Base-by-base conservation (phyloP, 2,888 invertebrate genomes). In the Drosophila testacea region DNA sequence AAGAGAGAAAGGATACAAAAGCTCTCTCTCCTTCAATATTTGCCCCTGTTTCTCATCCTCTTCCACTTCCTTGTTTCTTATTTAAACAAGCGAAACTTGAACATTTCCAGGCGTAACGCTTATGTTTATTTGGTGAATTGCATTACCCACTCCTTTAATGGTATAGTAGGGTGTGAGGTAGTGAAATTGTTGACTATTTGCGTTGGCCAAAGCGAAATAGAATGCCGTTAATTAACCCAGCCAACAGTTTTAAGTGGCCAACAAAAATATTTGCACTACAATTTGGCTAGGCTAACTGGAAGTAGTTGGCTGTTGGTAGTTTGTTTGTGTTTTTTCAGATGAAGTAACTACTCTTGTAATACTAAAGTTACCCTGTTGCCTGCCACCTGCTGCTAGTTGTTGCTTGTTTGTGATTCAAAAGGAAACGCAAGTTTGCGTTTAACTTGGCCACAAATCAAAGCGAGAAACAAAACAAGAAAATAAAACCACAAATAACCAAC, bases 201-300 rank as follows among this genome's bases (percentile, higher is more conserved):
- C 63, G 59, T 38, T 50, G 42, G 48, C 36, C 59, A 60, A 74
- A 50, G 22, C 67, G 56, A 74, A 74, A 66, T 61, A 67, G 56
- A 62, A 63, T 64, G 73, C 60, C 73, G 75, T 78, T 83, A 83
- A 83, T 83, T 83, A 83, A 84, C 80, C 67, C 64, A 57, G 32
- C 61, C 67, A 81, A 71, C 71, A 79, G 68, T 76, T 82, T 82
- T 65, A 73, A 85, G 81, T 70, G 74, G 60, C 68, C 64, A 81
- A 77, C 71, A 64, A 69, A 78, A 87, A 85, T 88, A 83, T 87
- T 87, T 85, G 57, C 87, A 80, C 78, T 73, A 80, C 84, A 81
- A 86, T 86, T 83, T 79, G 50, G 44, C 42, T 51, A 64, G 32
- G 9, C 62, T 65, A 68, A 73, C 62, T 42, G 44, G 30, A 28